These are phyloP conservation scores for Uloborus diversus DNA, from an alignment of 1,140 invertebrate genomes.

Conservation along the genomic window DNA sequence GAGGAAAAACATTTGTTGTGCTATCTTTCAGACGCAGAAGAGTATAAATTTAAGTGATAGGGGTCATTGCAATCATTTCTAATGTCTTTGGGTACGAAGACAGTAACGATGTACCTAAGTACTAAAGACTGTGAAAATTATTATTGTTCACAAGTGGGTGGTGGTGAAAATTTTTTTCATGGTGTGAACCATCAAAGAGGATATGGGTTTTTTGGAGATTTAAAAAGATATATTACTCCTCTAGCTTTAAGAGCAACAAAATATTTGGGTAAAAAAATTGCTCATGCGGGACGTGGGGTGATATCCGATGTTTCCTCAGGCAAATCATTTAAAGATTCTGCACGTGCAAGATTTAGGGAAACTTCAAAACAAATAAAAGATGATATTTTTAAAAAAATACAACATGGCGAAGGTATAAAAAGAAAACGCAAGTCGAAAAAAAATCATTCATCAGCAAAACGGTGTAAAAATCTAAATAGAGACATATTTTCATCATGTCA, in stretches of 20 bases:
- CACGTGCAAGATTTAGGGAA: background rate
- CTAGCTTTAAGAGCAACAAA: background rate
- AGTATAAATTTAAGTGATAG: background rate
- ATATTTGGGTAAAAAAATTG: background rate
- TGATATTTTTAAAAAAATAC: slow-evolving; percentile 1
- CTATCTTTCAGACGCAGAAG: background rate
- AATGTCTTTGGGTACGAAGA: background rate
- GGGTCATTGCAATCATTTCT: background rate
- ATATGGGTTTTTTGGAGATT: slow-evolving; percentile 1
- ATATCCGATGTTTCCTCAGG: background rate
- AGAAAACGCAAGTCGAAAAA: background rate
- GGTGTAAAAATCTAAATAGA: background rate
- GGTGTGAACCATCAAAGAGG: background rate
- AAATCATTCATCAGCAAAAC: background rate
- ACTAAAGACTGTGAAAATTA: background rate
- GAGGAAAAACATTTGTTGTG: slow-evolving; percentile 1
- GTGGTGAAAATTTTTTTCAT: background rate
- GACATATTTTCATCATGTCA: background rate
- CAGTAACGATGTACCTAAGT: background rate
- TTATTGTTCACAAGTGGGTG: background rate
- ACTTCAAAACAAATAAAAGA: background rate
- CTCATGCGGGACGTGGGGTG: background rate
- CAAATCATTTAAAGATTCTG: background rate
- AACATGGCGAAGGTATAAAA: background rate
- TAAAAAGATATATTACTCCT: background rate